Evolutionary conservation across 53 echinoderm and acorn worm species (phyloP), one percentile per base, ranked within the genome.

Genomic region (Paelopatides confundens): DNA sequence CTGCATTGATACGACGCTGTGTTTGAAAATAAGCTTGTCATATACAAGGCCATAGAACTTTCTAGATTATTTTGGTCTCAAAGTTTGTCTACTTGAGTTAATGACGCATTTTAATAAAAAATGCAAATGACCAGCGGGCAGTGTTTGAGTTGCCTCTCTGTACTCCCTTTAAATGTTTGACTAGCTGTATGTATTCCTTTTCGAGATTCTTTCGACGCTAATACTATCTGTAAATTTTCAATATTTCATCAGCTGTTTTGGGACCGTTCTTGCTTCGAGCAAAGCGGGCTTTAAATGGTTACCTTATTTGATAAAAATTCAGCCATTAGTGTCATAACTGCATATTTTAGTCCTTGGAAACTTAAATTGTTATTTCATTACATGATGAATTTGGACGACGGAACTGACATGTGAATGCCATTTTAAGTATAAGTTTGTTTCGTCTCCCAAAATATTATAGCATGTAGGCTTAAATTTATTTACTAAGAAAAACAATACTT

Each of bases 301-400:
- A 15, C 58, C 21, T 58, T 58, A 58, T 58, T 58, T 58, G 24
- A 58, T 58, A 58, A 21, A 17, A 58, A n/a, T 58, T 58, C 24
- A n/a, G 15, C 58, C 6, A 58, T 58, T 58, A 58, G 18, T 58
- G 58, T 58, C 58, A 58, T 58, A 58, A 58, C n/a, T 58, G 21
- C 24, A 58, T 58, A 58, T 58, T 58, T 58, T 58, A 58, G 58
- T 58, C 58, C 58, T 58, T 58, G 58, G 58, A 58, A 58, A 58
- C n/a, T 54, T 58, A 58, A 58, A 58, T 21, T 21, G 15, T 58
- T 17, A 58, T 58, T 58, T 1, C 15, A 58, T 58, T 58, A 6
- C 21, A 58, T 6, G n/a, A 58, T 6, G 58, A 58, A 23, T 58
- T 58, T 58, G n/a, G 58, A 58, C 21, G 58, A 58, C 24, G 58